A percentile compares a stretch with the other conserved stretches of the same genome.
phyloP scores from a whole-genome alignment of 2,113 vertebrate species.

The Menura novaehollandiae region DNA sequence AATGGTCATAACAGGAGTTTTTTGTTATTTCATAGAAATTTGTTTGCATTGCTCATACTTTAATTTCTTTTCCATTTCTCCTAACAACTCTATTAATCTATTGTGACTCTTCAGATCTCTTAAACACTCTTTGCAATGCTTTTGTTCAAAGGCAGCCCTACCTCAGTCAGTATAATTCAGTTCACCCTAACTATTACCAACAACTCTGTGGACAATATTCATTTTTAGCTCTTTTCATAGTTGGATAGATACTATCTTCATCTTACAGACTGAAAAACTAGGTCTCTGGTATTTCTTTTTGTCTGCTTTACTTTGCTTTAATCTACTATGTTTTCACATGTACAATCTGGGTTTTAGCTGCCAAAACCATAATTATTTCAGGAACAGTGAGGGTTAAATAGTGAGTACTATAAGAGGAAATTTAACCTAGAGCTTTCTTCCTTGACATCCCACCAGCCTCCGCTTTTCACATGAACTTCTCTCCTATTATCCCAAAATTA shows the following conservation, averaged over 20 bases:
- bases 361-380: neutral
- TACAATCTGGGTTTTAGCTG: neutral
- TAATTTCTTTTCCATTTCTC: slow-evolving; percentile 32
- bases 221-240: neutral
- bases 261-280: neutral
- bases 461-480: neutral
- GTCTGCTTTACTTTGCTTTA: slow-evolving; percentile 5
- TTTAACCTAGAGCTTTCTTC: neutral
- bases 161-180: neutral
- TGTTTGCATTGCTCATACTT: slow-evolving; percentile 22
- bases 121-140: neutral
- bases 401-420: neutral
- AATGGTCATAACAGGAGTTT: neutral
- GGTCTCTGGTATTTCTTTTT: neutral
- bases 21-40: neutral
- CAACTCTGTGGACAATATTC: neutral
- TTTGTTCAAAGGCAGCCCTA: slow-evolving; percentile 28
- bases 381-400: neutral
- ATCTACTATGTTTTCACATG: neutral
- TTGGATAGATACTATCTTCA: neutral
- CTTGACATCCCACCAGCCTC: neutral
- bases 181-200: neutral
- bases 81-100: neutral
- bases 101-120: slow-evolving; percentile 14
- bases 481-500: neutral